Base-by-base conservation (phyloP, 1,140 invertebrate species). In the Drosophila grimshawi region DNA sequence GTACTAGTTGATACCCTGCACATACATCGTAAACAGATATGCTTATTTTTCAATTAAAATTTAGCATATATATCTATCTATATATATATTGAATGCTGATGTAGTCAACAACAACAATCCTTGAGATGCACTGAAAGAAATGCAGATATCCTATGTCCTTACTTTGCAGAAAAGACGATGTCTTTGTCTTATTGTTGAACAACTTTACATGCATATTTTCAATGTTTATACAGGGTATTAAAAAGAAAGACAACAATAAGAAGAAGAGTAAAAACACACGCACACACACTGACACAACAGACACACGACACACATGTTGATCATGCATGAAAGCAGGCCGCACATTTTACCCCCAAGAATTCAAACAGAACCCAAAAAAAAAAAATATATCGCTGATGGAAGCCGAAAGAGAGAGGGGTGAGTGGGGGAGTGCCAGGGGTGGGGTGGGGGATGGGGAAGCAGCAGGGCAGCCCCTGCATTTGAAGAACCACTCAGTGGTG, bases 271-370 rank as follows among this genome's bases (percentile, higher is more conserved):
- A 27, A 64, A 56, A 64, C 52, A 63, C 27, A 57, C 39, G 60
- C 55, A 55, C 43, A 48, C 43, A 49, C 51, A 55, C 35, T 27
- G 4, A 61, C 30, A 55, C 32, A 63, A 19, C 4, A 59, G 7
- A 51, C 19, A 35, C n/a, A 30, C 8, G 33, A 68, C 35, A 60
- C 70, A 73, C 70, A 73, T 74, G 71, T 74, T 74, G 71, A 74
- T 74, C 71, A 57, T 49, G 65, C 71, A 74, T 74, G 45, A 74
- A 74, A 74, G 71, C 71, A 52, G 37, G 59, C 71, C 71, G 65
- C 71, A 32, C 6, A 35, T 33, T 69, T 68, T 69, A 61, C 71
- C 57, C 65, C 65, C 30, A 33, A 62, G 45, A 62, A 37, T 32
- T 60, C 19, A 37, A 49, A n/a, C 32, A 62, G 64, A 61, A 59